Evolutionary conservation across 2,888 invertebrate genomes (phyloP), one percentile per base, ranked within the genome.

Genomic region (Hermodice carunculata): DNA sequence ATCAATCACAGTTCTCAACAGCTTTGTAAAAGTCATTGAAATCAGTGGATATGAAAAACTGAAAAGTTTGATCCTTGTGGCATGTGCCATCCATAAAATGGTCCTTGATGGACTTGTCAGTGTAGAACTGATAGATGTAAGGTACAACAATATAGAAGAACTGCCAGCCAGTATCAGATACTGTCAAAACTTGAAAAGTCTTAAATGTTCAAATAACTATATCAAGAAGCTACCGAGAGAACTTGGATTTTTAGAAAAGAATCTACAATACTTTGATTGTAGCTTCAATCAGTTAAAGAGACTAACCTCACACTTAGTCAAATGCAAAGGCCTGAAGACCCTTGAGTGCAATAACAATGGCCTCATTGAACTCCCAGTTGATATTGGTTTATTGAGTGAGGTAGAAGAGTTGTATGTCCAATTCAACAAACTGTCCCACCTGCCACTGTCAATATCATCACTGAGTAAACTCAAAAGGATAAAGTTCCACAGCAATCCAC

Each of bases 1-100:
- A 43, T 62, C 69, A 19, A 28, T 73, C 46, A 67, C 65, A 3
- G 52, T 73, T 5, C 59, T 71, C 17, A 71, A 71, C 46, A 64
- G 62, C 2, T 32, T 22, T 24, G 37, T 71, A 11, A 29, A 57
- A 19, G 52, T 48, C 31, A 60, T 69, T 48, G 67, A 71, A 29
- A 59, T 59, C 14, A 17, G 22, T 5, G 60, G 64, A 4, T 71
- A 70, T 37, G 49, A 62, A 1, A 26, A 26, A 4, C 46, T 71
- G 17, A 40, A 57, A n/a, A 49, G 52, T 40, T 56, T 71, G 17
- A 70, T 70, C n/a, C 52, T 71, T 14, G 67, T 65, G 40, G 64
- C 69, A 1, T 70, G 69, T 37, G 59, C 51, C 14, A 46, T 71
- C 19, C 24, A 31, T 8, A 59, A 59, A 26, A 26, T 71, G 11